These are phyloP conservation scores for Mus spicilegus DNA, from an alignment of 2,113 vertebrate species.

Conservation along the genomic window DNA sequence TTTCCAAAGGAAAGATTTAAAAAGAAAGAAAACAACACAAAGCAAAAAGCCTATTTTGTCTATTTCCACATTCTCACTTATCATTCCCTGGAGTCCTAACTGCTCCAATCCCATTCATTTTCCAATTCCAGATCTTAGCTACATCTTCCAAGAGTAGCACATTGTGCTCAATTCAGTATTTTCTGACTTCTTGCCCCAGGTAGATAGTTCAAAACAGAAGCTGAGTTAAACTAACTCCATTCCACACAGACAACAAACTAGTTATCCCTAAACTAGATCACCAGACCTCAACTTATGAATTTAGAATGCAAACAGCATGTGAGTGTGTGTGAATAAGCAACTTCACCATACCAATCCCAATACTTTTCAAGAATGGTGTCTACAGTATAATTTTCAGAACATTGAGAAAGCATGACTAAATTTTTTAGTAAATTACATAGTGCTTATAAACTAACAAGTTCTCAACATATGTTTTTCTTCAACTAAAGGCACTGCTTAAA, in stretches of 20 bases:
- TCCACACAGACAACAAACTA: not conserved
- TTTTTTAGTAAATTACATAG: conserved; percentile 2
- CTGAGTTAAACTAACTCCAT: not conserved
- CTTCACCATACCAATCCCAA: not conserved
- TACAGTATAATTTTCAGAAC: conserved; percentile 20
- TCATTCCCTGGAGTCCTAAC: not conserved
- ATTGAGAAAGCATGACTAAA: not conserved
- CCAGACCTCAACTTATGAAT: not conserved
- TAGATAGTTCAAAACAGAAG: not conserved
- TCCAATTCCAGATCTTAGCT: not conserved
- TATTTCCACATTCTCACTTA: not conserved
- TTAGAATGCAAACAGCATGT: not conserved
- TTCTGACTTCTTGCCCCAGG: not conserved
- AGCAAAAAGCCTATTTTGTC: not conserved
- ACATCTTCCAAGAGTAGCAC: not conserved
- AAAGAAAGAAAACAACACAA: not conserved
- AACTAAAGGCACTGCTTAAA: not conserved
- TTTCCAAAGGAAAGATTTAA: not conserved
- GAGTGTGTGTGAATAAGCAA: not conserved
- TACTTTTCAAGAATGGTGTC: conserved; percentile 20
- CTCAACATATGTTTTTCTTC: not conserved
- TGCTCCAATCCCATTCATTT: not conserved
- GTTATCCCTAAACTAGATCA: not conserved
- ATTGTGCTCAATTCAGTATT: not conserved
- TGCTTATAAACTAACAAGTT: not conserved